These are phyloP conservation scores for Orchesella cincta DNA, from an alignment of 1,140 invertebrate genomes.

Conservation along the genomic window DNA sequence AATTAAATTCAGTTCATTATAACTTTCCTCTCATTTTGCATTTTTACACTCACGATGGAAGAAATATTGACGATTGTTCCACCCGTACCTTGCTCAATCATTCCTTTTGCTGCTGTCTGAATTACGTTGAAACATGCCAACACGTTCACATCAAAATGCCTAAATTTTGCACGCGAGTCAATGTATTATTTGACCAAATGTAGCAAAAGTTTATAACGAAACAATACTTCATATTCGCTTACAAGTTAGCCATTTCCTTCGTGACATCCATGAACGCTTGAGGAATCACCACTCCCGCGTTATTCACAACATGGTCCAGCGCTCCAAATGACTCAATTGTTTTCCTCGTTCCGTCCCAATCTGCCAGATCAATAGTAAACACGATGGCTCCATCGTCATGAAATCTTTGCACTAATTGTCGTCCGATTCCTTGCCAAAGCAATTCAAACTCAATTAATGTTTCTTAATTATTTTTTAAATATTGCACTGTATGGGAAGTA, in stretches of 20 bases:
- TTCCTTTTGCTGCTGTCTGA: too few species aligned
- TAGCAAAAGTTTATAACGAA: not conserved
- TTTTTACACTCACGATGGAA: not conserved
- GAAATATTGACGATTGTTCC: not conserved
- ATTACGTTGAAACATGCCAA: not conserved
- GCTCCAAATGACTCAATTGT: not conserved
- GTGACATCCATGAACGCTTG: not conserved
- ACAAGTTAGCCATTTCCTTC: not conserved
- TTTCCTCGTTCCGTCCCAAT: not conserved
- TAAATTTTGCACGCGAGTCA: too few species aligned
- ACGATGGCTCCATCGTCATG: not conserved
- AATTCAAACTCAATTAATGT: too few species aligned
- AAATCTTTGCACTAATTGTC: not conserved
- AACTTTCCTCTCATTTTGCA: not conserved
- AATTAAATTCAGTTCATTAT: not conserved
- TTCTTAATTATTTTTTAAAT: too few species aligned
- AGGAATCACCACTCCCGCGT: not conserved
- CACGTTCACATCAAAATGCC: too few species aligned
- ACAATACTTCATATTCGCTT: not conserved
- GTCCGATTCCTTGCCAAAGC: conserved; percentile 14
- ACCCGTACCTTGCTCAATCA: too few species aligned
- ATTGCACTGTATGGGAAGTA: too few species aligned
- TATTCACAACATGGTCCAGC: not conserved
- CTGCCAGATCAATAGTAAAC: not conserved
- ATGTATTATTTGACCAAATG: too few species aligned